Evolutionary conservation across 2,888 invertebrate species (phyloP), one percentile per base, ranked within the genome.

Genomic region (Teleiodes luculella): DNA sequence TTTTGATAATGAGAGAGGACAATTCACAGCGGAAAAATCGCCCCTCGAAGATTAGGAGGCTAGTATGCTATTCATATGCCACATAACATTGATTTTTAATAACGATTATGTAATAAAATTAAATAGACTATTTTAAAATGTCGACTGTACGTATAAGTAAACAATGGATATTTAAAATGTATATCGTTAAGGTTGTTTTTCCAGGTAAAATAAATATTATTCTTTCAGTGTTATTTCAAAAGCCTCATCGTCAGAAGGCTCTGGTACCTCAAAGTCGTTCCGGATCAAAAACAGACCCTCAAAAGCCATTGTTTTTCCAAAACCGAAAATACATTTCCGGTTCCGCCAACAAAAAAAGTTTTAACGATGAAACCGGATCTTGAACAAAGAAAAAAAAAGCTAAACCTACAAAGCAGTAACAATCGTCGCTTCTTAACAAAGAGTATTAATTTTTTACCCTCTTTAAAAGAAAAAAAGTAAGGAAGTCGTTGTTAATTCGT

Each of bases 321-420:
- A 53, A 54, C 41, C 37, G 53, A 56, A 52, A 43, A 43, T 59
- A 37, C 46, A 53, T 51, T 51, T 52, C 39, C 53, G 20, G 28
- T 43, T 13, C 13, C 43, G 24, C 24, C 24, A 3, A 24, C 30
- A 35, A 50, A 45, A 50, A 41, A 52, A 49, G 47, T 48, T 30
- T 55, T 58, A 59, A 56, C 57, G 45, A 58, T 46, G 56, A 51
- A 53, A 41, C 54, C 55, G 53, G 51, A 57, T 57, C 58, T 56
- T 59, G 61, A 30, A 20, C 36, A 35, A 53, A 57, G 49, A 48
- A 55, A 57, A 53, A 60, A 66, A 70, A 75, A 78, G 78, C 76
- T 73, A 70, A 82, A 74, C 70, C 74, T 73, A 77, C 78, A 77
- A 70, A 75, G 70, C 76, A 68, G 74, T 76, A 68, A 74, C 75